phyloP scores from a whole-genome alignment of 1,140 invertebrate species.

The Formica exsecta region DNA sequence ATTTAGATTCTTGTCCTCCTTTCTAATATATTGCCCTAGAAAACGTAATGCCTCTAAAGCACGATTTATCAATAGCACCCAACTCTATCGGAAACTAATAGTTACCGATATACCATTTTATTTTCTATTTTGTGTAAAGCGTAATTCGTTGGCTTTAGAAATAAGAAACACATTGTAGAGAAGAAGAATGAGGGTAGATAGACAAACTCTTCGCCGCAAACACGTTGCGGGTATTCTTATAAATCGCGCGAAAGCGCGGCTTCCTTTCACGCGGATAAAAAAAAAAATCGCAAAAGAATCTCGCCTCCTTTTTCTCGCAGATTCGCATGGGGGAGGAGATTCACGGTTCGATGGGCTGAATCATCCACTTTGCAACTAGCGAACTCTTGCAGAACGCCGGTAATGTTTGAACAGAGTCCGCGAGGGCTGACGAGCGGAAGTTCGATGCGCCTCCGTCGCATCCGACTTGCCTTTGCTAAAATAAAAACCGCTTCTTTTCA shows the following conservation, averaged over 20 bases:
- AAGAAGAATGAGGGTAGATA: neutral
- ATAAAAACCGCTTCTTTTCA: conserved; percentile 27
- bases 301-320: conserved; percentile 27
- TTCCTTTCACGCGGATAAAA: conserved; percentile 45
- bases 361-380: conserved; percentile 48
- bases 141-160: conserved; percentile 16
- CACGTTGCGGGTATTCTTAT: conserved; percentile 18
- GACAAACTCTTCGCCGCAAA: conserved; percentile 28
- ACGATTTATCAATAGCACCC: neutral
- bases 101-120: neutral
- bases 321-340: conserved; percentile 6
- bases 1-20: neutral
- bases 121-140: conserved; percentile 21
- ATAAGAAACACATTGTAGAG: neutral
- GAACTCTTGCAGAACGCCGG: conserved; percentile 40
- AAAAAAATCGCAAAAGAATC: conserved; percentile 37
- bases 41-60: neutral
- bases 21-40: neutral
- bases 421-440: conserved; percentile 43
- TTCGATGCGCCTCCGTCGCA: conserved; percentile 31
- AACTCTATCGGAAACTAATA: neutral
- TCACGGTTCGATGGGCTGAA: conserved; percentile 51
- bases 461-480: conserved; percentile 14
- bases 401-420: conserved; percentile 52
- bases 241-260: conserved; percentile 35